Percentiles rank a stretch among this genome's conserved stretches.
phyloP scores from a whole-genome alignment of 2,888 invertebrate species.

The Allygus modestus region DNA sequence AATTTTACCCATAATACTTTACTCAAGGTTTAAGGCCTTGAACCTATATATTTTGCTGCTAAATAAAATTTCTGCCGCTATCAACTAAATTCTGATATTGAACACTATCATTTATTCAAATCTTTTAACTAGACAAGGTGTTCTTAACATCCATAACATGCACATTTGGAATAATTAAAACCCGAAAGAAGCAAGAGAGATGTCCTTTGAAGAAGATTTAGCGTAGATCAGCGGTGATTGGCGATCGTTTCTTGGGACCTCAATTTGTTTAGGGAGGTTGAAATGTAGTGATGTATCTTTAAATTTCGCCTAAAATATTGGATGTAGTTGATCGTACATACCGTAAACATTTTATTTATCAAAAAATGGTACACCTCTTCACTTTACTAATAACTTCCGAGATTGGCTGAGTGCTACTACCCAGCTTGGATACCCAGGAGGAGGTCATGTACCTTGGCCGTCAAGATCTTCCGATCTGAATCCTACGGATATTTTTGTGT shows the following conservation, averaged over 20 bases:
- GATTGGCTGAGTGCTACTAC: constrained; percentile 42
- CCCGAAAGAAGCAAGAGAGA: constrained; percentile 15
- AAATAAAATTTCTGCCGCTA: constrained; percentile 41
- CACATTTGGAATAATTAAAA: constrained; percentile 43
- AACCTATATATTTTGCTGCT: constrained; percentile 39
- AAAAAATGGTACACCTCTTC: constrained; percentile 45
- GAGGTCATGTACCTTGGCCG: constrained; percentile 46
- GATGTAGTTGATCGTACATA: constrained; percentile 21
- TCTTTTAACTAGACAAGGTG: constrained; percentile 51
- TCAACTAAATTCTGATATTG: constrained; percentile 50
- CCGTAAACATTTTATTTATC: constrained; percentile 44
- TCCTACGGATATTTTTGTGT: too few relatives aligned
- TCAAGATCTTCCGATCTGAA: too few relatives aligned
- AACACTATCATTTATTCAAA: constrained; percentile 45
- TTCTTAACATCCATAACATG: constrained; percentile 53
- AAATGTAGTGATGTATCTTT: constrained; percentile 30
- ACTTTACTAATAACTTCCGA: constrained; percentile 32
- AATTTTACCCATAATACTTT: constrained; percentile 41
- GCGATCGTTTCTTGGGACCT: constrained; percentile 33
- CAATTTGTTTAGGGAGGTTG: constrained; percentile 48
- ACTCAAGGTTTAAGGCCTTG: constrained; percentile 20
- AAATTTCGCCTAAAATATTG: constrained; percentile 48
- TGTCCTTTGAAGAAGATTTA: constrained; percentile 37
- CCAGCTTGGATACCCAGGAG: constrained; percentile 24
- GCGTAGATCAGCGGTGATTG: constrained; percentile 40